A percentile compares a stretch with the other conserved stretches of the same genome.
Evolutionary conservation across 2,113 vertebrate species (phyloP).

Genomic region (Sclerurus mexicanus): DNA sequence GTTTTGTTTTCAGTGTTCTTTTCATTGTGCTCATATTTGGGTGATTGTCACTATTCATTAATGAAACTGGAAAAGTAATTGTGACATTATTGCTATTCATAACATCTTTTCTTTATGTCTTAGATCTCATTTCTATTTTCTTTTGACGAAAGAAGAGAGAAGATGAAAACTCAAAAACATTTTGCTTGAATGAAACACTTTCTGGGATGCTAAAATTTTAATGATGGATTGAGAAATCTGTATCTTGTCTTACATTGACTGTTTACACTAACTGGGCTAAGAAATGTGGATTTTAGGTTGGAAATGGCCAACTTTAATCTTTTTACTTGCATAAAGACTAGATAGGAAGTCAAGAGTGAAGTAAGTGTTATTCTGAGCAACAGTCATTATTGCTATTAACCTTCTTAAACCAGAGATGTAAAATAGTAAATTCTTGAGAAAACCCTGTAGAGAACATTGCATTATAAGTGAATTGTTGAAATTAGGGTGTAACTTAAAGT

Average conservation of each 20-base stretch:
- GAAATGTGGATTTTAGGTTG: not conserved
- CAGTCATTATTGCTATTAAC: not conserved
- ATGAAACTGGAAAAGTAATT: not conserved
- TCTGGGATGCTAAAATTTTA: not conserved
- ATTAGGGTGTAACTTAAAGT: not conserved
- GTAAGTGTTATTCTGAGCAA: not conserved
- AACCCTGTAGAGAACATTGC: not conserved
- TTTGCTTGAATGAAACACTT: not conserved
- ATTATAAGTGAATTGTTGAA: not conserved
- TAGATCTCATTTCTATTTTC: not conserved
- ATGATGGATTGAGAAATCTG: not conserved
- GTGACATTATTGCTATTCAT: not conserved
- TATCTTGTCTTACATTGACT: not conserved
- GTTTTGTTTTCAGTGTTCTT: conserved; percentile 33
- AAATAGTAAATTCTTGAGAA: not conserved
- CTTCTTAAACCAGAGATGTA: not conserved
- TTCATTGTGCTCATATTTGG: conserved; percentile 9
- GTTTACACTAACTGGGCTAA: not conserved
- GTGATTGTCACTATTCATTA: conserved; percentile 4
- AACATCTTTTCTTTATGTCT: not conserved
- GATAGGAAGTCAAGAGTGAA: not conserved
- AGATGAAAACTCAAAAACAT: not conserved
- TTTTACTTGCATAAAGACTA: not conserved
- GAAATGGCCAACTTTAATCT: not conserved
- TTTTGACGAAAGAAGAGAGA: not conserved